Base-by-base conservation (phyloP, 2,797 vertebrate species). In the Urocyon cinereoargenteus region DNA sequence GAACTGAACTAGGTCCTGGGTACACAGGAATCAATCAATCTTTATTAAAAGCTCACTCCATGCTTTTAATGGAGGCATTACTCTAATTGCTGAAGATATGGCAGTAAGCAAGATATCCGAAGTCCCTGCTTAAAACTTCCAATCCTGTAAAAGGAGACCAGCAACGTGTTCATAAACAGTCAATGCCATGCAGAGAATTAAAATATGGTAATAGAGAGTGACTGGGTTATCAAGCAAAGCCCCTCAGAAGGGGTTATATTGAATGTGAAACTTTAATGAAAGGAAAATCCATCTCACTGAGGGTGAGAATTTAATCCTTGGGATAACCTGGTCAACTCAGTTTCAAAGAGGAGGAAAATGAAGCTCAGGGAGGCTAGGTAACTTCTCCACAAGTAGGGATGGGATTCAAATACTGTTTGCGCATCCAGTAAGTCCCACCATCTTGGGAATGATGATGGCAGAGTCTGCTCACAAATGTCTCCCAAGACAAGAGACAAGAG, bases 311-410 rank as follows among this genome's bases (percentile, higher is more conserved):
- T 92, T 78, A 59, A 73, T 45, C 40, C 16, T 82, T 36, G 26
- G 19, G 57, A 81, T 64, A 90, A 89, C 3, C 9, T 18, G 57
- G 28, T 31, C 34, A 66, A 31, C 10, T 2, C 49, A 40, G 21
- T 36, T 95, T 31, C 28, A 53, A 72, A 91, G 87, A 78, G n/a
- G 70, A 88, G 72, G 40, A 78, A 75, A 92, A 87, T 55, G 75
- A 87, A 57, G 59, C 18, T 64, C 85, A 3, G 79, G 83, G n/a
- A 86, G 68, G n/a, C 6, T 31, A 28, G 24, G 31, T 49, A 19
- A 45, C 6, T 61, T 90, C 34, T 64, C 4, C 13, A 28, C 13
- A 21, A 21, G n/a, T n/a, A 81, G 49, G 26, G 5, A 0, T 81
- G n/a, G 14, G 13, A 34, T 77, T 87, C 75, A 49, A 19, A 34